Evolutionary conservation across 2,888 invertebrate species (phyloP).

Genomic region (Microplitis deprimator): DNA sequence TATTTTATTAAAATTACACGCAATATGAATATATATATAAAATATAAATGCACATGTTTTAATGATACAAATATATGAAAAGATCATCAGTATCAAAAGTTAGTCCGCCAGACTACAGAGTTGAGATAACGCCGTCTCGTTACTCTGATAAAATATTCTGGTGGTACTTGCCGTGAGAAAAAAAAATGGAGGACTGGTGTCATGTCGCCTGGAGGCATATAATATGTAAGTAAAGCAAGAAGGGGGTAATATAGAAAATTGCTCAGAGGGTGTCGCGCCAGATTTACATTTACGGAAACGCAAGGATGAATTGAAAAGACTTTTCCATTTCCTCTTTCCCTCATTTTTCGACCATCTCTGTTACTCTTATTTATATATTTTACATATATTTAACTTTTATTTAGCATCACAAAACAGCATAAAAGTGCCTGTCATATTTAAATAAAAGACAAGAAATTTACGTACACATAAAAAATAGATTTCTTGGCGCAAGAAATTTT

Average conservation of each 20-base stretch:
- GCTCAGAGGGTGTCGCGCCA: conserved; percentile 46
- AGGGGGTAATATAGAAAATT: conserved; percentile 48
- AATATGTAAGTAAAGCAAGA: neutral
- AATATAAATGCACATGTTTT: neutral
- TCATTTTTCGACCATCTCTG: conserved; percentile 20
- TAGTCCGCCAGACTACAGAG: neutral
- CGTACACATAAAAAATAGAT: neutral
- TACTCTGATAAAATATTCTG: conserved; percentile 29
- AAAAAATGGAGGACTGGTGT: conserved; percentile 31
- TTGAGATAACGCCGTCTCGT: conserved; percentile 14
- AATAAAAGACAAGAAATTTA: conserved; percentile 6
- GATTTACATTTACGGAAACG: conserved; percentile 43
- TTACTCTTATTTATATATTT: conserved; percentile 9
- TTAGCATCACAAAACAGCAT: conserved; percentile 14
- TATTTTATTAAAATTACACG: neutral
- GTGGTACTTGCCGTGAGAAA: conserved; percentile 9
- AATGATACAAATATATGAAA: conserved; percentile 9
- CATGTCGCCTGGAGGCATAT: conserved; percentile 26
- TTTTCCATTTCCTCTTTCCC: conserved; percentile 9
- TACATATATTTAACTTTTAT: neutral
- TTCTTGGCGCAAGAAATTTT: too few species aligned
- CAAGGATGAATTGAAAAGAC: conserved; percentile 40
- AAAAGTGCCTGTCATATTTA: conserved; percentile 31
- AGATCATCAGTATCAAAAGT: conserved; percentile 2
- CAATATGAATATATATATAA: neutral